Percentiles rank a stretch among this genome's conserved stretches.
phyloP scores from a whole-genome alignment of 2,888 invertebrate species.

The Aphrophora alni region DNA sequence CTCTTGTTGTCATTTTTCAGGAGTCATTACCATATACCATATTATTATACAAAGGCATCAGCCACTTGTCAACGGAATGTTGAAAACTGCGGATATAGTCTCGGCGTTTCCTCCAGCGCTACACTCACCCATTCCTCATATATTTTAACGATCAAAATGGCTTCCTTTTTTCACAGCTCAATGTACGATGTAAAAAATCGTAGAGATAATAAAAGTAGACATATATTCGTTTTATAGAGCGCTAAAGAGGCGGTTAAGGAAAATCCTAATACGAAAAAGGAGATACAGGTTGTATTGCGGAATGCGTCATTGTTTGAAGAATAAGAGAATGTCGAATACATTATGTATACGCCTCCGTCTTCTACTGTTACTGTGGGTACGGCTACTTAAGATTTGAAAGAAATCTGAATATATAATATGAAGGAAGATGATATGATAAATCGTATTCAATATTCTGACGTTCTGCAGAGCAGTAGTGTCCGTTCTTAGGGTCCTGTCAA shows the following conservation, averaged over 20 bases:
- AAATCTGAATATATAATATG: slow-evolving; percentile 25
- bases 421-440: not conserved
- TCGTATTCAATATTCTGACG: not conserved
- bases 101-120: not conserved
- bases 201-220: slow-evolving; percentile 26
- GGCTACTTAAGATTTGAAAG: slow-evolving; percentile 30
- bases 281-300: not conserved
- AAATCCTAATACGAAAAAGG: slow-evolving; percentile 22
- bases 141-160: slow-evolving; percentile 28
- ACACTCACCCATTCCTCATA: not conserved
- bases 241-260: slow-evolving; percentile 15
- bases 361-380: not conserved
- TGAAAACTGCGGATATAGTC: not conserved
- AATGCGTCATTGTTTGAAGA: not conserved
- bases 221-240: not conserved
- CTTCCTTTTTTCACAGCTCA: not conserved
- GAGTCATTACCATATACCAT: slow-evolving; percentile 13
- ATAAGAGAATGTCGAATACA: not conserved
- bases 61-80: not conserved
- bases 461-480: too few species aligned
- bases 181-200: slow-evolving; percentile 10
- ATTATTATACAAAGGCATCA: not conserved
- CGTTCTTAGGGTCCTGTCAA: not conserved
- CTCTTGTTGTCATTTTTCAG: slow-evolving; percentile 7
- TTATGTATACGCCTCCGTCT: slow-evolving; percentile 25